A percentile compares a stretch with the other conserved stretches of the same genome.
These are phyloP conservation scores for Dichetophora obliterata DNA, from an alignment of 2,888 invertebrate species.

Conservation along the genomic window DNA sequence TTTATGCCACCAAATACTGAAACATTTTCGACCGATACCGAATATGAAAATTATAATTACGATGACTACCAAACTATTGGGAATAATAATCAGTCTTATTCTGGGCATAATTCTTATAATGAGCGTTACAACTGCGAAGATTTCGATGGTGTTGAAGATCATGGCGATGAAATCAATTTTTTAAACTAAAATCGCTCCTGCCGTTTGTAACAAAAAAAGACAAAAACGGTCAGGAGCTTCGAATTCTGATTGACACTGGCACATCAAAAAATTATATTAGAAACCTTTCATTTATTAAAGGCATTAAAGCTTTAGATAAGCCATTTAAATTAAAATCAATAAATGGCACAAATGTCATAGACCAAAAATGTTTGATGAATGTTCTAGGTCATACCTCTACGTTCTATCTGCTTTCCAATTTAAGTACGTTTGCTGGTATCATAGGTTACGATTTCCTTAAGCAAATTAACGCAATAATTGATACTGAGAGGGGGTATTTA, in stretches of 20 bases:
- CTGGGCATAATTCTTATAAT: constrained; percentile 22
- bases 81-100: too few species aligned
- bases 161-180: too few species aligned
- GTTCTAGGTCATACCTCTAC: constrained; percentile 24
- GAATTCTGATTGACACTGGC: constrained; percentile 19
- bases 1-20: too few species aligned
- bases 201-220: neutral
- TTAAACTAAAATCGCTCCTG: neutral
- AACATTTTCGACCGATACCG: too few species aligned
- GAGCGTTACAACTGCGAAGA: constrained; percentile 1
- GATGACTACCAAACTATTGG: too few species aligned
- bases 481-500: constrained; percentile 4
- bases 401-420: neutral
- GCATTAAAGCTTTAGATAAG: constrained; percentile 1
- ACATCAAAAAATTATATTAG: constrained; percentile 16
- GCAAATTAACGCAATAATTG: constrained; percentile 7
- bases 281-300: constrained; percentile 7
- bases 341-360: neutral
- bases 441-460: constrained; percentile 12
- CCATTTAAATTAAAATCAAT: constrained; percentile 37
- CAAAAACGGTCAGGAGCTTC: too few species aligned
- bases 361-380: constrained; percentile 5
- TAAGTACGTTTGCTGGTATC: constrained; percentile 18
- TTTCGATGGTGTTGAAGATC: too few species aligned
- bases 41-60: too few species aligned